Evolutionary conservation across 2,888 invertebrate genomes (phyloP).

Genomic region (Galerucella pusilla): DNA sequence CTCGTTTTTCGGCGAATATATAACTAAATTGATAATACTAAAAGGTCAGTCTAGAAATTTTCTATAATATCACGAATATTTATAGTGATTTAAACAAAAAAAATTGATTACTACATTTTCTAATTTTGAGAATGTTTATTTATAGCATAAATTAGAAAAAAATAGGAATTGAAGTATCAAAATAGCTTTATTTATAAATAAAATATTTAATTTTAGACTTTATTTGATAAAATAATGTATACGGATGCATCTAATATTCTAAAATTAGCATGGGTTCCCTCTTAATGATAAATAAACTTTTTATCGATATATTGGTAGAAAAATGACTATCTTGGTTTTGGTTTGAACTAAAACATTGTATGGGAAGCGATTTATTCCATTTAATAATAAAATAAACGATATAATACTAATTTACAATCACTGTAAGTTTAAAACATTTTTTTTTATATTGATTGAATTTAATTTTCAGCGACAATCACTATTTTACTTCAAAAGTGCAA

Average conservation of each 20-base stretch:
- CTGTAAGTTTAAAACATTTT: too few relatives aligned
- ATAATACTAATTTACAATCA: too few relatives aligned
- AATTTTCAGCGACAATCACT: neutral
- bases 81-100: constrained; percentile 6
- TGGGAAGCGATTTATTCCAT: too few relatives aligned
- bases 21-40: neutral
- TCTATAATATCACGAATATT: constrained; percentile 11
- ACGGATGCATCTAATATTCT: neutral
- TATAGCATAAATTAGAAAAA: neutral
- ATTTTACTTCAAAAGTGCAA: constrained; percentile 2
- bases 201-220: neutral
- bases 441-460: too few relatives aligned
- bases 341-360: too few relatives aligned
- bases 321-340: too few relatives aligned
- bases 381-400: too few relatives aligned
- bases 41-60: neutral
- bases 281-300: neutral
- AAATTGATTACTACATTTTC: constrained; percentile 3
- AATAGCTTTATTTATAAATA: neutral
- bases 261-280: neutral
- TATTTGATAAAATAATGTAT: neutral
- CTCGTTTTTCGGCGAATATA: constrained; percentile 4
- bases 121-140: constrained; percentile 1
- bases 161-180: neutral
- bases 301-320: too few relatives aligned